Evolutionary conservation across 2,113 vertebrate genomes (phyloP).

Genomic region (Petaurus breviceps): DNA sequence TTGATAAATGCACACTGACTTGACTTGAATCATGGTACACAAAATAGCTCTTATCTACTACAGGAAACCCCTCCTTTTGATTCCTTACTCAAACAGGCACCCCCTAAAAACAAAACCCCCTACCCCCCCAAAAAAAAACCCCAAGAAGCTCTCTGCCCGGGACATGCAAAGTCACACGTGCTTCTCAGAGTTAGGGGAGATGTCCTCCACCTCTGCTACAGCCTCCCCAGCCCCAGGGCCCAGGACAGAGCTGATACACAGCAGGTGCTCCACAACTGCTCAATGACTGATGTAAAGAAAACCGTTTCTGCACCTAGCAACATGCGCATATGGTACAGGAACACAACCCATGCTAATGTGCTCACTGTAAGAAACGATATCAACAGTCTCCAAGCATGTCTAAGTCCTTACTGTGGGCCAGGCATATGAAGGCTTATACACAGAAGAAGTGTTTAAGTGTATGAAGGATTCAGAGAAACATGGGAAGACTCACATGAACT

Average conservation of each 20-base stretch:
- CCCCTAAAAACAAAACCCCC: background rate
- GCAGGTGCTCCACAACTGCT: background rate
- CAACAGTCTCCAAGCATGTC: background rate
- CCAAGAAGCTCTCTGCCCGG: background rate
- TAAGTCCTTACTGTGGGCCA: background rate
- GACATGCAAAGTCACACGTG: background rate
- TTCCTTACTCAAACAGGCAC: background rate
- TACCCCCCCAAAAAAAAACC: too few relatives aligned
- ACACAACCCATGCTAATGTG: background rate
- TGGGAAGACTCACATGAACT: background rate
- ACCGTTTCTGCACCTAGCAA: background rate
- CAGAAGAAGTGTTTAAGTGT: background rate
- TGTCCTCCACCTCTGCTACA: background rate
- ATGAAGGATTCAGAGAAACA: background rate
- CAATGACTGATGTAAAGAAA: background rate
- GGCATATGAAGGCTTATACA: background rate
- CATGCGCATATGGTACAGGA: background rate
- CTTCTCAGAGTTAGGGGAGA: background rate
- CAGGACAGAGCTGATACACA: background rate
- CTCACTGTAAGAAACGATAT: background rate
- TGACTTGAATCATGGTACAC: background rate
- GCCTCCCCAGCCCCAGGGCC: background rate
- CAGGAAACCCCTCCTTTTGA: background rate
- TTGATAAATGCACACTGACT: background rate
- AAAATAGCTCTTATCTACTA: background rate